Evolutionary conservation across 2,797 vertebrate species (phyloP).

Genomic region (Spatula versicolor): DNA sequence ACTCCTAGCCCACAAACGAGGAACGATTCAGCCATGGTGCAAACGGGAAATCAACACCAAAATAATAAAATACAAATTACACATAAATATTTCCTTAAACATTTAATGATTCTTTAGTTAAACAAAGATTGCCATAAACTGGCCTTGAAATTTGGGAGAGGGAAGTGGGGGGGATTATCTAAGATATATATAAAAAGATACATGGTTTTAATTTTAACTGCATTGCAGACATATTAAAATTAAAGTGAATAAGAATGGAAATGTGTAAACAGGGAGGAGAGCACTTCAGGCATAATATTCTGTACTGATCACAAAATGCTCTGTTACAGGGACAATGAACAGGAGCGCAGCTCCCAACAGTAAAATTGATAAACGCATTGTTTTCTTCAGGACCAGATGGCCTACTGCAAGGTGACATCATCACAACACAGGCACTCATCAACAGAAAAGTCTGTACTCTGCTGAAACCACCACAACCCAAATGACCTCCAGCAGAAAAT

Average conservation of each 20-base stretch:
- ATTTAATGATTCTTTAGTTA: background rate
- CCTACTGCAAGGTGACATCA: rapidly evolving
- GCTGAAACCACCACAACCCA: background rate
- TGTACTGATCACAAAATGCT: background rate
- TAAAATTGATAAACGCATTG: too few relatives aligned
- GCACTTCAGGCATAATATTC: background rate
- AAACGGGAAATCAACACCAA: background rate
- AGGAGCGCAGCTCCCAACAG: background rate
- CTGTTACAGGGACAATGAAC: background rate
- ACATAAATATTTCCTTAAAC: background rate
- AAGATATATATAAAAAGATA: background rate
- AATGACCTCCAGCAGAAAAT: background rate
- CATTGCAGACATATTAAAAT: background rate
- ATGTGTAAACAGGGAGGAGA: rapidly evolving
- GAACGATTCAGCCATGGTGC: background rate
- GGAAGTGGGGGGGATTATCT: background rate
- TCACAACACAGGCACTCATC: rapidly evolving
- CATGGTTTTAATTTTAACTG: background rate
- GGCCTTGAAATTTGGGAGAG: background rate
- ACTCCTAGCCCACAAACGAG: background rate
- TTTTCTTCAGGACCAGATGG: rapidly evolving
- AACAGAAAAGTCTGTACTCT: background rate
- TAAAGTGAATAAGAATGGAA: rapidly evolving
- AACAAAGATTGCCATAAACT: background rate
- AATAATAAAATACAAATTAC: background rate